phyloP scores from a whole-genome alignment of 1,140 invertebrate species.

The Formica exsecta region DNA sequence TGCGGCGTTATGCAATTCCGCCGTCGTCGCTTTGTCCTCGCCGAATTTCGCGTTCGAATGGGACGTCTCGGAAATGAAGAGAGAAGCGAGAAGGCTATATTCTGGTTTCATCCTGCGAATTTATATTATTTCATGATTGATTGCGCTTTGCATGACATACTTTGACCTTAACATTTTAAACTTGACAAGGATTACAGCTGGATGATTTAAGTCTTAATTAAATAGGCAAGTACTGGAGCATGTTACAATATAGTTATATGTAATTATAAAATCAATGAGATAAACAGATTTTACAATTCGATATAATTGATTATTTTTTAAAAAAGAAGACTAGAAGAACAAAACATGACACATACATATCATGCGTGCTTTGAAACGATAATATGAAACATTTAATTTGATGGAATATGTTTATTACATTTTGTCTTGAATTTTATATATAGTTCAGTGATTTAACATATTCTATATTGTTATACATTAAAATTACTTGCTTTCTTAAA shows the following conservation, averaged over 20 bases:
- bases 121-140: slow-evolving; percentile 7
- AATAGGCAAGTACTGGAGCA: no score
- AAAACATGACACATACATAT: not conserved
- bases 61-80: not conserved
- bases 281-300: no score
- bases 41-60: slow-evolving; percentile 22
- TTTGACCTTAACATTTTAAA: slow-evolving; percentile 7
- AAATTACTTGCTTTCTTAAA: not conserved
- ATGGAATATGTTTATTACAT: not conserved
- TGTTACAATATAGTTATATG: no score
- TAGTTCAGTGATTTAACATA: not conserved
- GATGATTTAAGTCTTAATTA: not conserved
- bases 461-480: not conserved
- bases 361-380: not conserved
- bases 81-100: not conserved
- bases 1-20: slow-evolving; percentile 47
- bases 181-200: not conserved
- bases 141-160: not conserved
- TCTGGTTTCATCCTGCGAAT: not conserved
- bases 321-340: not conserved
- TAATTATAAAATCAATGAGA: no score
- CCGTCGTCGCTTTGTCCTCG: slow-evolving; percentile 13
- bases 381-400: not conserved
- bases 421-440: not conserved
- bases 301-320: not conserved